A percentile compares a stretch with the other conserved stretches of the same genome.
These are phyloP conservation scores for Achlya flavicornis DNA, from an alignment of 2,888 invertebrate species.

Conservation along the genomic window DNA sequence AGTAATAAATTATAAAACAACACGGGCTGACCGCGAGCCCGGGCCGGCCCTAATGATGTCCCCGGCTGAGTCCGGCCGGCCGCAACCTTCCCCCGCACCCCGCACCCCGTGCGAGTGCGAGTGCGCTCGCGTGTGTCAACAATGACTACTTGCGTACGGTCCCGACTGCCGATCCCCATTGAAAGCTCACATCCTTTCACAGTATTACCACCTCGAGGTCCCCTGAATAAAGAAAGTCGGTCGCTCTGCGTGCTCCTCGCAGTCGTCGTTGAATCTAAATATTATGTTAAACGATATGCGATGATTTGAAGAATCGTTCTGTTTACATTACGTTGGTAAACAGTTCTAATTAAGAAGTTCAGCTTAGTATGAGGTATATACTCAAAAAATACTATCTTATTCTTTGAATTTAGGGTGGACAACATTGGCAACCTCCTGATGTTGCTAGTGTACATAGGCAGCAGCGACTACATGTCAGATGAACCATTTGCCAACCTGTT, in stretches of 20 bases:
- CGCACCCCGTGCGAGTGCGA: too few relatives aligned
- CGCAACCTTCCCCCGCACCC: slow-evolving; percentile 20
- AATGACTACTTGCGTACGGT: neutral
- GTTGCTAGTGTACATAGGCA: too few relatives aligned
- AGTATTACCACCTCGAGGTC: neutral
- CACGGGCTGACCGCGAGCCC: slow-evolving; percentile 21
- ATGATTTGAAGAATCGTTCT: too few relatives aligned
- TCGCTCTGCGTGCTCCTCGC: neutral
- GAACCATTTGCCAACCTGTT: too few relatives aligned
- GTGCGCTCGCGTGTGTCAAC: slow-evolving; percentile 17
- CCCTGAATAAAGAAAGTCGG: neutral
- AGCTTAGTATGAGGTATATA: too few relatives aligned
- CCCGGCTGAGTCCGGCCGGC: slow-evolving; percentile 18
- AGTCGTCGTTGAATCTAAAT: neutral
- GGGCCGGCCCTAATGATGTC: slow-evolving; percentile 41
- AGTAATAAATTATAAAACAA: slow-evolving; percentile 44
- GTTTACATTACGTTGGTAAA: too few relatives aligned
- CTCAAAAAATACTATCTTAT: too few relatives aligned
- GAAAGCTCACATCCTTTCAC: slow-evolving; percentile 1
- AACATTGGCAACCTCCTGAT: too few relatives aligned
- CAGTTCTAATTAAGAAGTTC: too few relatives aligned
- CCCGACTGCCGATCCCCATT: neutral
- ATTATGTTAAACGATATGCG: too few relatives aligned
- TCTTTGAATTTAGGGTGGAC: too few relatives aligned
- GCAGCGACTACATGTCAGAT: too few relatives aligned